Conservation (phyloP, 35 echinoderm and acorn worm species). For the Apostichopus japonicus region DNA sequence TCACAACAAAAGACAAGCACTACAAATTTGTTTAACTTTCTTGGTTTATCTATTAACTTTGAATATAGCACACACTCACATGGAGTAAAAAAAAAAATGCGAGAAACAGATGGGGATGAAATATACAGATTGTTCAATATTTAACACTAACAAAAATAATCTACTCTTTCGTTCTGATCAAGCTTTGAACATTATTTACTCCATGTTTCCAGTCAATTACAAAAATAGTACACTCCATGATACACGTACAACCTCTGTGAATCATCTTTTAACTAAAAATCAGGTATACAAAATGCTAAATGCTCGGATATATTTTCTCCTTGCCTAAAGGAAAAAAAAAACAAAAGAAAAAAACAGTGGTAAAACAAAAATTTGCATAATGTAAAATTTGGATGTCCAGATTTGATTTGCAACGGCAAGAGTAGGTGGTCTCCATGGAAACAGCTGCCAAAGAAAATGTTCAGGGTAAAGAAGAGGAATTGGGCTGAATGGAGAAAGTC, state of each 20-base stretch:
- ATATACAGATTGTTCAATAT: neutral
- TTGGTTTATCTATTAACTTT: neutral
- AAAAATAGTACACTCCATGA: neutral
- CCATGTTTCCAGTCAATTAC: neutral
- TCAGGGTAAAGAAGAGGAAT: no score
- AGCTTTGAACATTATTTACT: neutral
- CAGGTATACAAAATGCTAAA: neutral
- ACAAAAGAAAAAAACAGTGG: neutral
- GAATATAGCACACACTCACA: constrained; percentile 31
- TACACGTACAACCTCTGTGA: neutral
- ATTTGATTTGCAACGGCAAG: neutral
- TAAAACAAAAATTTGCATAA: neutral
- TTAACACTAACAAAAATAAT: neutral
- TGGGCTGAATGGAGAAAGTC: no score
- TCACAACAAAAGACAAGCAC: no score
- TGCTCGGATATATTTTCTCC: neutral
- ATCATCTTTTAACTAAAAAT: neutral
- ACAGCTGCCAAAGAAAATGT: neutral
- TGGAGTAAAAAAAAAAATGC: neutral
- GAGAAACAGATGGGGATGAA: neutral
- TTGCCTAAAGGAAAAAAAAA: neutral
- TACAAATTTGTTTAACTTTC: neutral
- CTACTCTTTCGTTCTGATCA: neutral
- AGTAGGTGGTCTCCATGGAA: neutral
- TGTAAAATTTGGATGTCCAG: neutral